Evolutionary conservation across 2,797 vertebrate species (phyloP).

Genomic region (Amblyopsis hoosieri): DNA sequence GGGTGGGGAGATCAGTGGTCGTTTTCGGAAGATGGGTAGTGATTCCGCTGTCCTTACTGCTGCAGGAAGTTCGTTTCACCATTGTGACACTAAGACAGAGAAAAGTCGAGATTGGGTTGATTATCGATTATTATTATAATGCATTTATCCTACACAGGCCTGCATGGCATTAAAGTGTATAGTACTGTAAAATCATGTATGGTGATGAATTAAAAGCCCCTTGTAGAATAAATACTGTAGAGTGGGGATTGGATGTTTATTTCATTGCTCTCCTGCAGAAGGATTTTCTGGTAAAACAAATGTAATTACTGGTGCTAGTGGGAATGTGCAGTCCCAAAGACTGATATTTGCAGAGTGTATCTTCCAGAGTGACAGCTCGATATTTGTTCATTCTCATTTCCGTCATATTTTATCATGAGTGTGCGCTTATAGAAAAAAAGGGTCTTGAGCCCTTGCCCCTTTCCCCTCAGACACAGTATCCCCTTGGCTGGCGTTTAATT

Average conservation of each 20-base stretch:
- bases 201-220: constrained; percentile 22
- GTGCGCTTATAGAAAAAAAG: too few relatives aligned
- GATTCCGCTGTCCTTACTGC: too few relatives aligned
- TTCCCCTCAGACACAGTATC: not conserved
- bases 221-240: constrained; percentile 12
- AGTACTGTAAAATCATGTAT: not conserved
- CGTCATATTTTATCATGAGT: not conserved
- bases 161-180: not conserved
- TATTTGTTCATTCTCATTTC: constrained; percentile 14
- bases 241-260: constrained; percentile 28
- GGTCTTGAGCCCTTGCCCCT: not conserved
- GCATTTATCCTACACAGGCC: not conserved
- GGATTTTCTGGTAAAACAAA: constrained; percentile 29
- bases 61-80: too few relatives aligned
- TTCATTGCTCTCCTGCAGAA: constrained; percentile 36
- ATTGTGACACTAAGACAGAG: too few relatives aligned
- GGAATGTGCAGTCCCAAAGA: constrained; percentile 20
- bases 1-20: too few relatives aligned
- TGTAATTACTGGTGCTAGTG: constrained; percentile 28
- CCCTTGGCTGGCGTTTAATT: too few relatives aligned
- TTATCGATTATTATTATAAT: not conserved
- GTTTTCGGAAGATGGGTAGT: too few relatives aligned
- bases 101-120: too few relatives aligned
- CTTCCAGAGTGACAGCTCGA: constrained; percentile 1
- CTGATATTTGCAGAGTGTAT: constrained; percentile 18